Base-by-base conservation (phyloP, 2,797 vertebrate genomes). In the Mus minutoides region DNA sequence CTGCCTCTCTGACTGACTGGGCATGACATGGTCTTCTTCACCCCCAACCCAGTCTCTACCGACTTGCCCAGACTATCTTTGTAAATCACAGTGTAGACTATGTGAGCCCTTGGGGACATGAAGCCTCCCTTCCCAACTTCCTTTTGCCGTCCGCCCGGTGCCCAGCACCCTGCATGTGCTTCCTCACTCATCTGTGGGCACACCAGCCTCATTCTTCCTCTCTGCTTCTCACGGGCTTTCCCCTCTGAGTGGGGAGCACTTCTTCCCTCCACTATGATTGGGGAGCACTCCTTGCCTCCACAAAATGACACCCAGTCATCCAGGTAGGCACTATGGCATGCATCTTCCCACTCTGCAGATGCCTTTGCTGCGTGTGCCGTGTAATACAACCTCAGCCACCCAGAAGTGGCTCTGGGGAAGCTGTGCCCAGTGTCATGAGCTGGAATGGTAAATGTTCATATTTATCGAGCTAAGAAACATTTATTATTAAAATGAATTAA, bases 401-500 rank as follows among this genome's bases (percentile, higher is more conserved):
- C 89, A 37, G 1, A 13, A 22, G 14, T 17, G 43, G 6, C 64
- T 84, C 71, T 87, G 29, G 6, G 29, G 4, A 79, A 3, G 34
- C 52, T 82, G 6, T n/a, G 11, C 52, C 19, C 34, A 90, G 62
- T 58, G 58, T 6, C 26, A 21, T 2, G 64, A 31, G 31, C 52
- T 34, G 6, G 89, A 89, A 90, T 24, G 46, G 40, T 49, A 62
- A 73, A 87, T 49, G 78, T 91, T 79, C 29, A 37, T 29, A 92
- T 95, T 77, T 64, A 90, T 40, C 29, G 31, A 73, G 46, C 34
- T 82, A 91, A 92, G 37, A 46, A 78, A 91, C 62, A 22, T 77
- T 52, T 91, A 34, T 79, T n/a, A 40, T 93, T 75, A 69, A 69
- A 91, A 88, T 90, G 37, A 89, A 78, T 86, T 80, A 90, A 49